A percentile compares a stretch with the other conserved stretches of the same genome.
These are phyloP conservation scores for Unio pictorum DNA, from an alignment of 2,888 invertebrate species.

Conservation along the genomic window DNA sequence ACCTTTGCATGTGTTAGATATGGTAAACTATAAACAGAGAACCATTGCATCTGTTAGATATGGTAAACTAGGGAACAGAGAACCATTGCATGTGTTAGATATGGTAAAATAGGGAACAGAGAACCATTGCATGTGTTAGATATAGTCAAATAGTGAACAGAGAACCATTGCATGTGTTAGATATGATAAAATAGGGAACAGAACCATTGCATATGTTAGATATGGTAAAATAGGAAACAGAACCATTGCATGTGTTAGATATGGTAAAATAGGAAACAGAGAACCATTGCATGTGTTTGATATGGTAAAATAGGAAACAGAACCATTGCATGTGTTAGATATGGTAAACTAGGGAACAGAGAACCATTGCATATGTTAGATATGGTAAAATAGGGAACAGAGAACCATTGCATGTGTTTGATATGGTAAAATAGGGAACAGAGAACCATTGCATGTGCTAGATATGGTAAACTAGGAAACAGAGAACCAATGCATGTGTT, in stretches of 20 bases:
- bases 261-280: too few species aligned
- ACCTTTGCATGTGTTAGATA: neutral
- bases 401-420: neutral
- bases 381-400: constrained; percentile 29
- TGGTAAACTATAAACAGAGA: neutral
- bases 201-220: neutral
- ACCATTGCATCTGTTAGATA: too few species aligned
- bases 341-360: constrained; percentile 17
- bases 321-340: neutral
- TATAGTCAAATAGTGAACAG: constrained; percentile 16
- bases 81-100: neutral
- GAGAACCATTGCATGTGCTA: too few species aligned
- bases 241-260: too few species aligned
- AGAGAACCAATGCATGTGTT: constrained; percentile 17
- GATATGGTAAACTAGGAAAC: too few species aligned
- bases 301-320: too few species aligned
- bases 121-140: neutral
- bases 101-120: neutral
- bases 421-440: neutral
- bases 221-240: neutral
- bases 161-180: neutral
- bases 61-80: too few species aligned
- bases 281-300: too few species aligned
- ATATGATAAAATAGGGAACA: constrained; percentile 28
- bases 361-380: neutral